Evolutionary conservation across 1,140 invertebrate species (phyloP), one percentile per base, ranked within the genome.

Genomic region (Aricia agestis): DNA sequence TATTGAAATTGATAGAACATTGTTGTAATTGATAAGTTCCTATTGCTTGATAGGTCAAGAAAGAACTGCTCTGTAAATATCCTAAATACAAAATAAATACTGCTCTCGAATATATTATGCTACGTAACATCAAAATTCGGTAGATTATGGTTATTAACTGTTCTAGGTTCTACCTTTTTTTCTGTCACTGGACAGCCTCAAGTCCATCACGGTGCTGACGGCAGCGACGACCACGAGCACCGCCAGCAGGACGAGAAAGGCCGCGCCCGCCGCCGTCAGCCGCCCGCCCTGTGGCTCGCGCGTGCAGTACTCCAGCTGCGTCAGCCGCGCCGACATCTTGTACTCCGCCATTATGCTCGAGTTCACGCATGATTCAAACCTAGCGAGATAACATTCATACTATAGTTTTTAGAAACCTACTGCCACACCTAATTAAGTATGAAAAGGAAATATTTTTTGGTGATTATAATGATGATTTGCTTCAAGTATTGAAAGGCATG

Each of bases 281-380:
- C 78, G 74, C 0, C 71, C 11, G 0, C 65, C 45, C 2, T 6
- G 58, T n/a, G 67, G 9, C 42, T 79, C 78, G 9, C 74, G 72
- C 72, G 58, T 73, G 76, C 87, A 88, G 81, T 87, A 86, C 19
- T 86, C 82, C 57, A 85, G 74, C 18, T 73, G 66, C 70, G 78
- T 78, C 32, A 86, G 78, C 0, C 72, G 76, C 17, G 85, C 84
- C 4, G 81, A 78, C 52, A 89, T 76, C 66, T 83, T 80, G 81
- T 89, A 82, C 7, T 68, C n/a, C 0, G 77, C 61, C 69, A 76
- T 76, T 58, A 76, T 83, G 59, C 68, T 82, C 52, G 79, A 76
- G 75, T 88, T 87, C 32, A 90, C 81, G 69, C 87, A 90, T 0
- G 79, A 78, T 17, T 75, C 74, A 71, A 90, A 88, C 86, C 87